Evolutionary conservation across 2,888 invertebrate genomes (phyloP).

Genomic region (Lycaena phlaeas): DNA sequence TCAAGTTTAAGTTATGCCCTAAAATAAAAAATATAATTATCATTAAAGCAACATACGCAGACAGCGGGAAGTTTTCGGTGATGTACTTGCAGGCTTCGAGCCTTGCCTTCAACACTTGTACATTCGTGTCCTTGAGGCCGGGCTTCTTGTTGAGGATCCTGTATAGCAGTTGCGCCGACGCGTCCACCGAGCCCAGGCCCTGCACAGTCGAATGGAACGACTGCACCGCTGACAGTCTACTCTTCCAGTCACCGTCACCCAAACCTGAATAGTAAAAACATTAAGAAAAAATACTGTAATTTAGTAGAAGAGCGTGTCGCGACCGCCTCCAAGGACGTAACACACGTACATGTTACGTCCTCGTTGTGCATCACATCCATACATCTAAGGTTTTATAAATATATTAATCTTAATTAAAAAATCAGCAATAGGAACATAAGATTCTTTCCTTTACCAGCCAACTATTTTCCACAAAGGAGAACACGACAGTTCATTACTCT

Average conservation of each 20-base stretch:
- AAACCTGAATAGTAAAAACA: constrained; percentile 60
- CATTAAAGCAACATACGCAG: constrained; percentile 61
- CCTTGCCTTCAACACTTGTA: constrained; percentile 89
- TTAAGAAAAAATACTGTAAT: no score
- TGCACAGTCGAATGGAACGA: constrained; percentile 76
- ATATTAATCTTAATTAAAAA: no score
- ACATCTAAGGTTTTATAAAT: no score
- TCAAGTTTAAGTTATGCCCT: no score
- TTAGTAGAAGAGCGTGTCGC: no score
- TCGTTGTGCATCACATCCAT: no score
- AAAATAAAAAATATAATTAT: constrained; percentile 4
- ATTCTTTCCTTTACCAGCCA: no score
- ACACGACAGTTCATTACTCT: no score
- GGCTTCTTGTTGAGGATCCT: constrained; percentile 86
- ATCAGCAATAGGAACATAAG: no score
- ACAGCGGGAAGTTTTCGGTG: constrained; percentile 82
- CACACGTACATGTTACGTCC: no score
- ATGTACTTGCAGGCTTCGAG: constrained; percentile 85
- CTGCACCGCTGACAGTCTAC: constrained; percentile 82
- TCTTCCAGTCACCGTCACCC: constrained; percentile 89
- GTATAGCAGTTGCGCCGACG: constrained; percentile 83
- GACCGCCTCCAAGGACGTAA: no score
- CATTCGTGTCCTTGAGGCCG: constrained; percentile 91
- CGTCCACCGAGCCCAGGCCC: constrained; percentile 74
- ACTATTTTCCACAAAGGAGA: no score